phyloP scores from a whole-genome alignment of 2,113 vertebrate genomes.

The Ancistrus triradiatus region DNA sequence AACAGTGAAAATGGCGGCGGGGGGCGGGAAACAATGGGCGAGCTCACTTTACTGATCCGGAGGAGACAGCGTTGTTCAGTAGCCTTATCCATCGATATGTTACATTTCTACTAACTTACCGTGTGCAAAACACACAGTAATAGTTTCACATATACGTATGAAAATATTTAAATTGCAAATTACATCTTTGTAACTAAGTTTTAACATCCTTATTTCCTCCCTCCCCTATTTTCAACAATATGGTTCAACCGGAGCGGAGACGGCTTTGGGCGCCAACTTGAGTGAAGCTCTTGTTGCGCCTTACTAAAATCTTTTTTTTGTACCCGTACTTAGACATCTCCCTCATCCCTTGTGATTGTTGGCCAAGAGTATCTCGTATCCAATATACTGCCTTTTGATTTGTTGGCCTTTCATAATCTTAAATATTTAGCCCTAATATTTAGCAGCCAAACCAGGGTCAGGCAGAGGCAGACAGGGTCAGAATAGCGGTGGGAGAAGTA shows the following conservation, averaged over 20 bases:
- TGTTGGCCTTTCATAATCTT: no score
- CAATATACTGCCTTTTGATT: no score
- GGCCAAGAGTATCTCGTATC: no score
- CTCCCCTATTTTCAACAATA: conserved; percentile 8
- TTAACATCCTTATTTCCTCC: not conserved
- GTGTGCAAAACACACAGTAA: accelerated
- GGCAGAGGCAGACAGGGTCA: no score
- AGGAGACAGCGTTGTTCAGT: no score
- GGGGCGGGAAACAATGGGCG: conserved; percentile 61
- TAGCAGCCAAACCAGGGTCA: no score
- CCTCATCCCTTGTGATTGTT: no score
- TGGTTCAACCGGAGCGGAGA: conserved; percentile 49
- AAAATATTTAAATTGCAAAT: accelerated
- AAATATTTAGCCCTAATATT: no score
- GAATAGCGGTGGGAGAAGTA: no score
- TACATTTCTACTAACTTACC: no score
- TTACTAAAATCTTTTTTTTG: not conserved
- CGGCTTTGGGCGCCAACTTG: conserved; percentile 63
- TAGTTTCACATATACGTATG: no score
- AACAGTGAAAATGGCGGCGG: conserved; percentile 76
- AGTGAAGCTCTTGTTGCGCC: not conserved
- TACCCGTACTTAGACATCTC: not conserved
- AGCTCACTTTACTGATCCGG: conserved; percentile 42
- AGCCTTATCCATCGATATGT: not conserved
- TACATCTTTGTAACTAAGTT: not conserved